Evolutionary conservation across 2,113 vertebrate species (phyloP).

Genomic region (Hiodon alosoides): DNA sequence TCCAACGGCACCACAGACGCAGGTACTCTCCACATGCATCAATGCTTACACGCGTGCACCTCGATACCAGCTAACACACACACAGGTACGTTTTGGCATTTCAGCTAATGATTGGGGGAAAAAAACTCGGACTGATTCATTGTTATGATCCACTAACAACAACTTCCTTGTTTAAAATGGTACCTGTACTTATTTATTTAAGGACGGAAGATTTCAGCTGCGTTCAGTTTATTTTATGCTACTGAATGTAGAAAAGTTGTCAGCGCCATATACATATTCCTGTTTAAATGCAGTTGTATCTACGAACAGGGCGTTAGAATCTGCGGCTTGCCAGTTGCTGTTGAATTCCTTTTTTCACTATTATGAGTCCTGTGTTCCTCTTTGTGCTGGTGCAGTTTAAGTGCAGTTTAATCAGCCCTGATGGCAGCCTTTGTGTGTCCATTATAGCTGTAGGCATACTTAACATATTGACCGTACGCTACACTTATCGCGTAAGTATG

Average conservation of each 20-base stretch:
- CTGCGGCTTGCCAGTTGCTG: too few relatives aligned
- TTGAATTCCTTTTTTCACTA: too few relatives aligned
- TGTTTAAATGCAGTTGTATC: too few relatives aligned
- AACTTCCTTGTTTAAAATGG: neutral
- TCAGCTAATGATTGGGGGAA: neutral
- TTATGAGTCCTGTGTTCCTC: too few relatives aligned
- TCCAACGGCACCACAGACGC: constrained; percentile 94
- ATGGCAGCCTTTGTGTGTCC: too few relatives aligned
- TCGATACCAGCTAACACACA: constrained; percentile 7
- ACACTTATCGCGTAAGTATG: too few relatives aligned
- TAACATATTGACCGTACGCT: too few relatives aligned
- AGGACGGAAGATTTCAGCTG: neutral
- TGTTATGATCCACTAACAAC: neutral
- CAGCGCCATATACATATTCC: too few relatives aligned
- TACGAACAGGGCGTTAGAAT: too few relatives aligned
- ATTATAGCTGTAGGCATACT: too few relatives aligned
- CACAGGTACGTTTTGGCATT: neutral
- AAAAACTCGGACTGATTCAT: neutral
- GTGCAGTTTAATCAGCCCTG: too few relatives aligned
- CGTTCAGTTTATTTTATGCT: neutral
- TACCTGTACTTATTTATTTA: neutral
- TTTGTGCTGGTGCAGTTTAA: too few relatives aligned
- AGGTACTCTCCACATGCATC: constrained; percentile 57
- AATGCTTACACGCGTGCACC: neutral
- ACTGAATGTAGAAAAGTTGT: neutral